Evolutionary conservation across 92 coral and sea anemone genomes (phyloP), one percentile per base, ranked within the genome.

Genomic region (Phenganax subtilis): DNA sequence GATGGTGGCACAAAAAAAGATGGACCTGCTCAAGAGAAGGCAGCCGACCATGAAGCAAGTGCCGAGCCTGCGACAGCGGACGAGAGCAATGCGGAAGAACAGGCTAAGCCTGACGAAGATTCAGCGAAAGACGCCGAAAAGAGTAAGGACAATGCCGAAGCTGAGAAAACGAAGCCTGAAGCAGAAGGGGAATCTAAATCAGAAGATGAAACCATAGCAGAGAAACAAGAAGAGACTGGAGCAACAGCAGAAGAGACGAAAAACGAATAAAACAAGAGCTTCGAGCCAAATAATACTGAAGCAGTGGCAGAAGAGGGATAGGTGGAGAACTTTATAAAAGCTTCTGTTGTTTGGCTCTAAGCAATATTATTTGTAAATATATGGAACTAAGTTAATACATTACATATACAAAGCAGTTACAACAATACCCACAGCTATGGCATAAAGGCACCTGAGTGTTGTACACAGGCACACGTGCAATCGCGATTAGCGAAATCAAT

Each of bases 201-300:
- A 14, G 94, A 87, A 17, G 91, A 88, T 64, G 92, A 89, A 65
- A 87, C 86, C 3, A 86, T 66, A 72, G 82, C 82, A 57, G 82
- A 77, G 54, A 51, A 15, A 51, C 52, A 47, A 71, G 90, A 89
- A 76, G 92, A 92, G 54, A 93, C 92, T 85, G 97, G 90, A 69
- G 92, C 91, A 75, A 93, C 70, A 17, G 72, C 72, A 8, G 53
- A 51, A 5, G 73, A 90, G 62, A 93, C 97, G 2, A 88, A 82
- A 25, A 88, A 89, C 64, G 91, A 91, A 64, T 89, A 92, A 96
- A 93, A 89, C 75, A 96, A 91, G 30, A 96, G 90, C 70, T 86
- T 51, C 14, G 52, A 62, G 52, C 57, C 64, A 37, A 51, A 54
- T 15, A 71, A n/a, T 0, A 53, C 28, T 11, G 55, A 77, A 16